These are phyloP conservation scores for Daubentonia madagascariensis DNA, from an alignment of 2,113 vertebrate species.

Conservation along the genomic window DNA sequence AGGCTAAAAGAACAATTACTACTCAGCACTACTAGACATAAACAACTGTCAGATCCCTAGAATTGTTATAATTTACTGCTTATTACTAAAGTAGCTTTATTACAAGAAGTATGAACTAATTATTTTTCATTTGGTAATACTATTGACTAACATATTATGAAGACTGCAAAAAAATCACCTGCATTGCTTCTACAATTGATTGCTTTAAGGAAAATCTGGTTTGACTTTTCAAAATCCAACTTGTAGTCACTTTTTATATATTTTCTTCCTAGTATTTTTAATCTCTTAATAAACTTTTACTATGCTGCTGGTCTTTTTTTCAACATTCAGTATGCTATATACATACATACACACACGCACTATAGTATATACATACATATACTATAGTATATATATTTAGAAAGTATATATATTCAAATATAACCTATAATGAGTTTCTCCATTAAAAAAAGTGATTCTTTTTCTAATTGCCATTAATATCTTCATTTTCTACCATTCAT, in stretches of 20 bases:
- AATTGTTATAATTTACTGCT: neutral
- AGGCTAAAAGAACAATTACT: neutral
- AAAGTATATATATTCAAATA: neutral
- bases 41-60: neutral
- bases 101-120: neutral
- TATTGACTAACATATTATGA: neutral
- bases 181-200: neutral
- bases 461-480: neutral
- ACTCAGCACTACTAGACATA: neutral
- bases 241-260: neutral
- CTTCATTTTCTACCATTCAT: neutral
- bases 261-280: neutral
- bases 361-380: neutral
- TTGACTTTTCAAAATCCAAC: conserved; percentile 23
- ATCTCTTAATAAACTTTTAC: neutral
- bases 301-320: neutral
- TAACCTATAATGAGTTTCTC: neutral
- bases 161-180: neutral
- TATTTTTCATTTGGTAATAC: neutral
- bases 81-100: neutral
- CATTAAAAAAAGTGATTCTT: neutral
- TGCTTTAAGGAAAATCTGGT: neutral
- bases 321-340: neutral
- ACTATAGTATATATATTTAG: neutral
- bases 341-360: too few relatives aligned